A percentile compares a stretch with the other conserved stretches of the same genome.
Evolutionary conservation across 2,797 vertebrate species (phyloP).

Genomic region (Aeoliscus strigatus): DNA sequence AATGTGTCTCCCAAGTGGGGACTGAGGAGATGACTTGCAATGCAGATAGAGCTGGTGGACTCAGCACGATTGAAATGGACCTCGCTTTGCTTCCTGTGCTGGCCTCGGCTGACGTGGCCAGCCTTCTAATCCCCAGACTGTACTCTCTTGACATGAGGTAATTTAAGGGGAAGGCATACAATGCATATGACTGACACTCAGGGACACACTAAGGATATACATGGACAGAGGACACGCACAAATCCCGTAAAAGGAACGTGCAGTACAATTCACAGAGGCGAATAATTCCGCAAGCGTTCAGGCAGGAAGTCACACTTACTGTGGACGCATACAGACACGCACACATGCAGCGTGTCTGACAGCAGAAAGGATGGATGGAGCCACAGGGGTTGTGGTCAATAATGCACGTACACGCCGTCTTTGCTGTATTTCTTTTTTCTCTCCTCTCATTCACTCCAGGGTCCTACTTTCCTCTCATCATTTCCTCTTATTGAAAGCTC

Average conservation of each 20-base stretch:
- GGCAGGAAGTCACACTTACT: constrained; percentile 6
- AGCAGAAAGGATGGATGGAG: constrained; percentile 52
- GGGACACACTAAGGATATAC: constrained; percentile 23
- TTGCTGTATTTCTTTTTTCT: constrained; percentile 17
- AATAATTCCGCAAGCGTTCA: constrained; percentile 18
- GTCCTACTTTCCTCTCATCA: constrained; percentile 53
- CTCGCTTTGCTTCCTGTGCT: constrained; percentile 51
- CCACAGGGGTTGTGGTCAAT: constrained; percentile 61
- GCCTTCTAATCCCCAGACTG: constrained; percentile 62
- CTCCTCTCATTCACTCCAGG: constrained; percentile 43
- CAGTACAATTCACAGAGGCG: constrained; percentile 1
- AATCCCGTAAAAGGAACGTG: background rate
- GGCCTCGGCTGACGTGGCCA: constrained; percentile 61
- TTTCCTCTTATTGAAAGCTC: constrained; percentile 44
- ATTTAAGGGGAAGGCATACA: constrained; percentile 44
- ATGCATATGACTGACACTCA: constrained; percentile 49
- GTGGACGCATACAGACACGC: constrained; percentile 11
- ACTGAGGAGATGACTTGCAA: constrained; percentile 53
- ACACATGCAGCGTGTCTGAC: constrained; percentile 25
- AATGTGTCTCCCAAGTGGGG: constrained; percentile 31
- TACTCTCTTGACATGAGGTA: constrained; percentile 58
- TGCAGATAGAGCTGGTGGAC: constrained; percentile 54
- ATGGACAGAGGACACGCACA: constrained; percentile 12
- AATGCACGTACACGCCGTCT: constrained; percentile 46
- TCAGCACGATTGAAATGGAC: constrained; percentile 67